A percentile compares a stretch with the other conserved stretches of the same genome.
These are phyloP conservation scores for Labia minor DNA, from an alignment of 2,888 invertebrate genomes.

Conservation along the genomic window DNA sequence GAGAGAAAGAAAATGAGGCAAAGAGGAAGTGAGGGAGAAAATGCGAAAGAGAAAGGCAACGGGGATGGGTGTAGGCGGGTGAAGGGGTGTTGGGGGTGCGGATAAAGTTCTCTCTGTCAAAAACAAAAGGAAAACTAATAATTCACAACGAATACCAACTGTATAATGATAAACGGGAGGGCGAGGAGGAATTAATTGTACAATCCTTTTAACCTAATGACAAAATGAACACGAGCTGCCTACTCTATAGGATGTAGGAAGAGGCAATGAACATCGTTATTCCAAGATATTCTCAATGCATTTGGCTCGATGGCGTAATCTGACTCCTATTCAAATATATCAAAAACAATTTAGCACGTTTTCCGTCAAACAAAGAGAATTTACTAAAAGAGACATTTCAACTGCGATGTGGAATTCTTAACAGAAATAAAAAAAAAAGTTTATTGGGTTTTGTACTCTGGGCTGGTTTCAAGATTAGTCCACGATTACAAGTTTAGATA, in stretches of 20 bases:
- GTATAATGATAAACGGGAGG: slow-evolving; percentile 8
- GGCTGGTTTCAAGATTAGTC: too few species aligned
- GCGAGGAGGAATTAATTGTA: neutral
- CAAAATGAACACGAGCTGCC: slow-evolving; percentile 3
- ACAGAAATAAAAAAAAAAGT: too few species aligned
- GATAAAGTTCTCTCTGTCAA: slow-evolving; percentile 13
- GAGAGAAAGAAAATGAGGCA: neutral
- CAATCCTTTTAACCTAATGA: slow-evolving; percentile 13
- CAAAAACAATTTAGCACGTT: slow-evolving; percentile 13
- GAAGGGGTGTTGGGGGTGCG: neutral
- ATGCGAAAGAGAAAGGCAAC: neutral
- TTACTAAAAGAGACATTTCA: neutral
- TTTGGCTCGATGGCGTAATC: neutral
- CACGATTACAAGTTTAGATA: too few species aligned
- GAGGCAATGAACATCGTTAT: slow-evolving; percentile 1
- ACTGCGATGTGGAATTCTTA: too few species aligned
- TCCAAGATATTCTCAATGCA: slow-evolving; percentile 3
- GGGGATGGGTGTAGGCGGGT: too few species aligned
- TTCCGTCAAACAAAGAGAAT: neutral
- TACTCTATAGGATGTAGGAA: slow-evolving; percentile 3
- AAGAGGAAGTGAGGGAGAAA: neutral
- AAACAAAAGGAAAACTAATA: slow-evolving; percentile 13
- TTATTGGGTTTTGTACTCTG: too few species aligned
- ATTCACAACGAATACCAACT: slow-evolving; percentile 13
- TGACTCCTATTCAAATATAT: neutral